Evolutionary conservation across 2,888 invertebrate species (phyloP).

Genomic region (Caenorhabditis japonica): DNA sequence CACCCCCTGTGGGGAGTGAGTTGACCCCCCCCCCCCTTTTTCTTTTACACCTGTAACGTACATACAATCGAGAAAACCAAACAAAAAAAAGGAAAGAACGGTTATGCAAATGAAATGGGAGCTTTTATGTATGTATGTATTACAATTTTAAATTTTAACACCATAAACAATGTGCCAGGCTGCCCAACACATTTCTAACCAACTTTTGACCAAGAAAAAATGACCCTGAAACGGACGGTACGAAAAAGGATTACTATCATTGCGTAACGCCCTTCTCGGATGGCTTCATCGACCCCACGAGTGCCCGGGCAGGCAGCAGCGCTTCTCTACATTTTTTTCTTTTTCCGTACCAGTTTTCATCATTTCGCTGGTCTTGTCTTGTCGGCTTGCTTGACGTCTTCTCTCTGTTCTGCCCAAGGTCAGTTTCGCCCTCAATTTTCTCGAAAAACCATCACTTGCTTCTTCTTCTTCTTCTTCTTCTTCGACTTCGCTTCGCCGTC

Average conservation of each 20-base stretch:
- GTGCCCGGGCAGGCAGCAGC: no score
- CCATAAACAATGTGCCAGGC: no score
- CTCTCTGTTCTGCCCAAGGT: constrained; percentile 29
- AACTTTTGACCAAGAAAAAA: neutral
- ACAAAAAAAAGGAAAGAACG: no score
- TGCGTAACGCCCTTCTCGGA: constrained; percentile 32
- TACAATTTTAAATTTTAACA: no score
- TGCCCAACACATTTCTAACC: neutral
- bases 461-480: constrained; percentile 9
- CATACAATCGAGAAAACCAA: no score
- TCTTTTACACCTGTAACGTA: no score
- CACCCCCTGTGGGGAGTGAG: no score
- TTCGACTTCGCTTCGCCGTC: constrained; percentile 13
- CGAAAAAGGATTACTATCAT: constrained; percentile 44
- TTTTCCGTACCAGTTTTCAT: constrained; percentile 47
- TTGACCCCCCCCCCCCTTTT: no score
- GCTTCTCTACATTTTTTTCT: constrained; percentile 6
- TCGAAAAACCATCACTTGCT: constrained; percentile 17
- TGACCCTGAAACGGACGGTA: constrained; percentile 37
- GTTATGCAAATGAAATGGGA: no score
- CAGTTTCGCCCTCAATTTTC: constrained; percentile 45
- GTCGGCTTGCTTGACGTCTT: neutral
- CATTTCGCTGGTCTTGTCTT: constrained; percentile 2
- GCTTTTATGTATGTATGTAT: no score
- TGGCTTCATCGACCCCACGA: constrained; percentile 30